These are phyloP conservation scores for Turritopsis rubra DNA, from an alignment of 30 jellyfish, hydroid and myxozoan genomes.

Conservation along the genomic window DNA sequence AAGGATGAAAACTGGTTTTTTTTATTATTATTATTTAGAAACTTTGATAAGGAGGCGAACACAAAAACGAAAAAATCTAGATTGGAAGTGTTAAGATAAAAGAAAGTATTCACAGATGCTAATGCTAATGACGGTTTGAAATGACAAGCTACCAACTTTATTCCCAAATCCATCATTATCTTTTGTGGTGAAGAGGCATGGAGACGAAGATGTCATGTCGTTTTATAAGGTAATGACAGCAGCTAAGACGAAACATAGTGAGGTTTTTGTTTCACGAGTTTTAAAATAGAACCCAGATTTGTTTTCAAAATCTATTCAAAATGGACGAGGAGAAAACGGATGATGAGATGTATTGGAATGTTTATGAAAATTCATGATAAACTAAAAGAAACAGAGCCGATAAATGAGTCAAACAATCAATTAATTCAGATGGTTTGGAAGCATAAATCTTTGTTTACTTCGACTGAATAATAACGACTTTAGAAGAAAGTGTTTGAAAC, in stretches of 20 bases:
- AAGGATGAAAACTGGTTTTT: too few relatives aligned
- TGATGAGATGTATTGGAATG: background rate
- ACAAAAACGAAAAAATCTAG: too few relatives aligned
- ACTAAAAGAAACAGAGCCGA: background rate
- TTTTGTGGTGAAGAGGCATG: too few relatives aligned
- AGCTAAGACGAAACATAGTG: too few relatives aligned
- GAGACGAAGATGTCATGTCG: background rate
- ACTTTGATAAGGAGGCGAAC: too few relatives aligned
- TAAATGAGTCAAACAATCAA: background rate
- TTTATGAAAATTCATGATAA: background rate
- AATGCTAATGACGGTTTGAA: too few relatives aligned
- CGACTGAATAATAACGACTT: background rate
- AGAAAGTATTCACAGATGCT: too few relatives aligned
- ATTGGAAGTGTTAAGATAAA: too few relatives aligned
- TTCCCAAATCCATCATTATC: too few relatives aligned
- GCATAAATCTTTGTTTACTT: background rate
- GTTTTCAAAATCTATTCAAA: background rate
- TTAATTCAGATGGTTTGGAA: background rate
- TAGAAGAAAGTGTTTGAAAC: background rate
- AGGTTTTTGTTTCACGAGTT: background rate
- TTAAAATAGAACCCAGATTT: background rate
- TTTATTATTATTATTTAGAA: too few relatives aligned
- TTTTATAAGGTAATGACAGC: background rate
- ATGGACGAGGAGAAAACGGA: background rate
- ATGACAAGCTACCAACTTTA: too few relatives aligned